Base-by-base conservation (phyloP, 1,140 invertebrate species). In the Drosophila dunni region DNA sequence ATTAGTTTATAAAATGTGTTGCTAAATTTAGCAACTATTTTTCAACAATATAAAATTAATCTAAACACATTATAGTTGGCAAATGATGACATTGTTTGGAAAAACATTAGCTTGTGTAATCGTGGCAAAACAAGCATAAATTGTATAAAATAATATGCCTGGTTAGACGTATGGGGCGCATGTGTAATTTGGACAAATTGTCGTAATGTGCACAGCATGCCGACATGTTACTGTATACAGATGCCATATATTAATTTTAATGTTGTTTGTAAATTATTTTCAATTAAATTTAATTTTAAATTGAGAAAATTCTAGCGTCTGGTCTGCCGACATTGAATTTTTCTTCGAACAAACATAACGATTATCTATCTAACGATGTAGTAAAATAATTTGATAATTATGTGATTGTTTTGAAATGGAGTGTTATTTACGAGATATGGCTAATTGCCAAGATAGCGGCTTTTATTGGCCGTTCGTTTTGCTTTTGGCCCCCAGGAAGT, bases 191-290 rank as follows among this genome's bases (percentile, higher is more conserved):
- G 36, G 20, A 53, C 63, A 65, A 65, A 34, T 36, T 66, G 33
- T 78, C 69, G 65, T 64, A 50, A 57, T 64, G 71, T 63, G 60
- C 69, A 20, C 33, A 17, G 20, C 3, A 64, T 10, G 29, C 34
- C 11, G 5, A 4, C n/a, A 42, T 42, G 20, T 53, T 29, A 42
- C 38, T 54, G 24, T 29, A 29, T 6, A 29, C 0, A 29, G 6
- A 2, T 29, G 6, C 24, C 5, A 29, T 29, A 72, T 42, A 46
- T 58, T 58, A 79, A 83, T 75, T 75, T 82, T 50, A 81, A 68
- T 83, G 71, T 79, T 78, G 75, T 83, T 79, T 79, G 75, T 83
- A 79, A 82, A 79, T 82, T 60, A 83, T 79, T 54, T n/a, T n/a
- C n/a, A 20, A 20, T 20, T 0, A 1, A 20, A 2, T 20, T 20